phyloP scores from a whole-genome alignment of 1,140 invertebrate genomes.

The Lucilia cuprina region DNA sequence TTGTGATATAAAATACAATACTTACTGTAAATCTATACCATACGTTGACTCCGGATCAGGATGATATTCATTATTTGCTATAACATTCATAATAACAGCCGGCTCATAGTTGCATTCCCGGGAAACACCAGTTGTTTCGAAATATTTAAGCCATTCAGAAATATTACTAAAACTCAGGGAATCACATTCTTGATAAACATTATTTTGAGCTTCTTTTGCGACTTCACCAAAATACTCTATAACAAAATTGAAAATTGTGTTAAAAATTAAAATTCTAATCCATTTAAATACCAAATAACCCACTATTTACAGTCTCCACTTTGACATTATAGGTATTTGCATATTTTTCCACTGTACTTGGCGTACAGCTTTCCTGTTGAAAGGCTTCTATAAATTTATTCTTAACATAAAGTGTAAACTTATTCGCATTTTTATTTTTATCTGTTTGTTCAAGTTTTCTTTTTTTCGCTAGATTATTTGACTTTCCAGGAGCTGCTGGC shows the following conservation, averaged over 20 bases:
- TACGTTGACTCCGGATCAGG: constrained; percentile 39
- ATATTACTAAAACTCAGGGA: constrained; percentile 50
- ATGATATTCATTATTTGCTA: constrained; percentile 46
- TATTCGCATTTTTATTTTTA: neutral
- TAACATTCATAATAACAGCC: constrained; percentile 45
- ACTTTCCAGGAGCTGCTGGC: too few relatives aligned
- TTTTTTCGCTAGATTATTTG: too few relatives aligned
- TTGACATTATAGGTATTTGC: neutral
- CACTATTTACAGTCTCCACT: neutral
- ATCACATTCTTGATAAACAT: constrained; percentile 44
- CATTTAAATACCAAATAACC: neutral
- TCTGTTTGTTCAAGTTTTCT: too few relatives aligned
- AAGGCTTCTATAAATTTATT: neutral
- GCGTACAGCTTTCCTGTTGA: neutral
- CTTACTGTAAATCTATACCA: constrained; percentile 48
- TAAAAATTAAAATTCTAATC: neutral
- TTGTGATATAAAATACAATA: neutral
- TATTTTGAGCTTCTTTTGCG: constrained; percentile 18
- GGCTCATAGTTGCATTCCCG: constrained; percentile 47
- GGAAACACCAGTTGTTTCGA: constrained; percentile 40
- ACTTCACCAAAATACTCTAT: neutral
- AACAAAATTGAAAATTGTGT: neutral
- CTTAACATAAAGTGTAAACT: neutral
- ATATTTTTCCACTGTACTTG: neutral
- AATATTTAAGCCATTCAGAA: constrained; percentile 50